Conservation (phyloP, 2,113 vertebrate genomes). For the Axis porcinus region DNA sequence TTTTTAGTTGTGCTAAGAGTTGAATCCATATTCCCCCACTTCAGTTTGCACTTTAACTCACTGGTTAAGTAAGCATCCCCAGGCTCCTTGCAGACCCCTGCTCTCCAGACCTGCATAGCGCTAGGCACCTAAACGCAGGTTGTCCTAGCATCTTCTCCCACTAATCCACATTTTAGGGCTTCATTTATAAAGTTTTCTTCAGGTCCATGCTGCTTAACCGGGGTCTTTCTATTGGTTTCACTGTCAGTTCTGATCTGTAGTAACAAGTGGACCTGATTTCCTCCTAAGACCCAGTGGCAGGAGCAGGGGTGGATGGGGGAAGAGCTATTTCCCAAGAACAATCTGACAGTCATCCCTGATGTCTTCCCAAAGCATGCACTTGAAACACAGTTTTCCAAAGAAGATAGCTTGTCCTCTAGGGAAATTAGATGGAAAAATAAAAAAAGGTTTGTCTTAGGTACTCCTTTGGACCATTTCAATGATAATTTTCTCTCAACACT, state of each 20-base stretch:
- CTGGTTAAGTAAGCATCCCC: neutral
- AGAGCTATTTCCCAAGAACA: neutral
- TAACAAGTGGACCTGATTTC: neutral
- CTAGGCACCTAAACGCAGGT: neutral
- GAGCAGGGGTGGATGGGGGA: neutral
- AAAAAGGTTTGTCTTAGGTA: neutral
- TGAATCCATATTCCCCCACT: neutral
- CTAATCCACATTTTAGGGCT: neutral
- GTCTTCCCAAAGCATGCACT: neutral
- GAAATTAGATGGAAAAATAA: neutral
- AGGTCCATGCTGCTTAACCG: neutral
- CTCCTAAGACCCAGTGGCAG: neutral
- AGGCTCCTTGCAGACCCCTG: neutral
- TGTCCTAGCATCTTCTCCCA: neutral
- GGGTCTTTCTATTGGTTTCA: neutral
- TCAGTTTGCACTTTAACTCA: neutral
- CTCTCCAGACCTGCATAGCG: neutral
- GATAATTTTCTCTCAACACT: conserved; percentile 15
- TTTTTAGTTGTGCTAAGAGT: neutral
- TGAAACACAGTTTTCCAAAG: neutral
- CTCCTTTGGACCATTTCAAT: conserved; percentile 19
- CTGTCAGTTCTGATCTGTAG: neutral
- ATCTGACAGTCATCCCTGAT: neutral
- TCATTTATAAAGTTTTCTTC: neutral
- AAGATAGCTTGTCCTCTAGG: neutral